Base-by-base conservation (phyloP, 2,797 vertebrate species). In the Botia almorhae region DNA sequence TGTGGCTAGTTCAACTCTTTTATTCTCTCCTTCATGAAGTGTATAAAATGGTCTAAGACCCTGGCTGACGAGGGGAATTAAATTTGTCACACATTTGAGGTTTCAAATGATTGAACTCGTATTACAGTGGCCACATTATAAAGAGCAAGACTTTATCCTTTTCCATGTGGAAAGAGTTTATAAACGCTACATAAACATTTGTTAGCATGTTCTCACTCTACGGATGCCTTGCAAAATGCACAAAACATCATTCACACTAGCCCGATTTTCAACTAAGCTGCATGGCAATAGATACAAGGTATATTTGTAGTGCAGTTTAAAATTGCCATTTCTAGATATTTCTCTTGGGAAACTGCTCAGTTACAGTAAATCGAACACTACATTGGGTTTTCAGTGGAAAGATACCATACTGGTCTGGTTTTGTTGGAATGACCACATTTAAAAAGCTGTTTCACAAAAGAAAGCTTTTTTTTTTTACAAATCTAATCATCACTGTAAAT, bases 1-100 rank as follows among this genome's bases (percentile, higher is more conserved):
- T 13, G 65, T 46, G 71, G 61, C 56, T 14, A 1, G 83, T 68
- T 64, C 14, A 21, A 48, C 43, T 70, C 1, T 79, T 71, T 56
- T 77, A 36, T 64, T n/a, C 43, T 14, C 58, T 65, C 21, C 68
- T 69, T 80, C 29, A 17, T 61, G 39, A 4, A 46, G 19, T 74
- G 53, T 36, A 78, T 73, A 82, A 83, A 83, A 76, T 64, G 79
- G 48, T 21, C 26, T 36, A 51, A 26, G 64, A 67, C 50, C 61
- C 72, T 69, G 43, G 19, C 80, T 43, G 48, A 36, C 14, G 61
- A 58, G 17, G 36, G 70, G 26, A 21, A 12, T 11, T 33, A 53
- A 76, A 67, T 74, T 82, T 68, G 69, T 67, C 48, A 65, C 67
- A 65, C 78, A 68, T 85, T 33, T 60, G 46, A 72, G 36, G 69